Evolutionary conservation across 2,797 vertebrate genomes (phyloP), one percentile per base, ranked within the genome.

Genomic region (Pantherophis alleghaniensis): DNA sequence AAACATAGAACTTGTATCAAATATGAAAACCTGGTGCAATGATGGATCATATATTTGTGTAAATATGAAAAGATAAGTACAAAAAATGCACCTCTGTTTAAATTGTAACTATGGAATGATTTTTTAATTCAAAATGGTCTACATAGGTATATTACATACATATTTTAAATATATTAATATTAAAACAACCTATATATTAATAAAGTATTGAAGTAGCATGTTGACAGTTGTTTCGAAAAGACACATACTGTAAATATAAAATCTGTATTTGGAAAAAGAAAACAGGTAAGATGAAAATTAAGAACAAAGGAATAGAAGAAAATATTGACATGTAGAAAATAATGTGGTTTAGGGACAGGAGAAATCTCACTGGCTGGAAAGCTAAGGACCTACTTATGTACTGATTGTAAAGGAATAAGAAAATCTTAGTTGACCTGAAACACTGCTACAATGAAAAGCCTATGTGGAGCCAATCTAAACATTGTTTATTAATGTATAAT

Each of bases 81-180:
- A 93, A 92, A 93, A 61, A 92, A 90, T 94, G 66, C 28, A 88
- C 56, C 2, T 83, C 74, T 47, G 51, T 60, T 89, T 55, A 59
- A 28, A 60, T 83, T 83, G 86, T 51, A 18, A 26, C 37, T 32
- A 57, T 55, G 61, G 56, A 86, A 79, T 74, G 32, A 79, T 32
- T 56, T 92, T n/a, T 91, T 83, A 16, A 79, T 60, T 63, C 53
- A 89, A 79, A 91, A 74, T 92, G 10, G 22, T 13, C 20, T 79
- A n/a, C 66, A 83, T 7, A 47, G 22, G 24, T 42, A 32, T 37
- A 74, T 74, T 74, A 18, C 16, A 42, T 88, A 87, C 11, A 59
- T 59, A 74, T n/a, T 42, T 66, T 32, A n/a, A 28, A 63, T 37
- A 42, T 32, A 18, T 42, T 42, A 24, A 55, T 42, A 51, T 42